Base-by-base conservation (phyloP, 2,888 invertebrate genomes). In the Prosapia bicincta region DNA sequence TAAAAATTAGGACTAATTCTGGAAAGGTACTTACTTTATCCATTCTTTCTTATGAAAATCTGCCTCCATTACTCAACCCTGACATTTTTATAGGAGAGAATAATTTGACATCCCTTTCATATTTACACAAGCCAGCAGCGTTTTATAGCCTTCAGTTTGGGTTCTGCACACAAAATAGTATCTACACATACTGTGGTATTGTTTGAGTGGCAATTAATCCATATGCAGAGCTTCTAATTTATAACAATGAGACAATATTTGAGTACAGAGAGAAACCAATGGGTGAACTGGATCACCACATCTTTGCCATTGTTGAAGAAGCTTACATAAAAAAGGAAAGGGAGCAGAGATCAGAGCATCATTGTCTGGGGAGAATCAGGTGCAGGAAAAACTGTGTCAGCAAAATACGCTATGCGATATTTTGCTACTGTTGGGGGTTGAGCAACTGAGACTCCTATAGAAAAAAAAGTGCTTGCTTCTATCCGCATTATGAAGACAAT, bases 151-250 rank as follows among this genome's bases (percentile, higher is more conserved):
- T 99, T 26, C 93, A 93, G 86, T 94, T 97, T 80, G 91, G 98
- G 79, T 99, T 99, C 85, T 92, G 93, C 83, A 94, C 97, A 82
- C 91, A 96, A 77, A 95, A 93, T 85, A 92, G 93, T 81, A 99
- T 99, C 83, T 99, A 99, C 85, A 99, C 99, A 0, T 99, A 99
- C 84, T 99, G 99, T 85, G 99, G 98, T 88, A 99, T 99, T 83
- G 98, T 99, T 0, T 88, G 99, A 78, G 99, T 99, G 65, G 99
- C 99, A 65, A 97, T 99, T 83, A 99, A 99, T 86, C 99, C 99
- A 0, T 99, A 99, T 86, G 92, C 94, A 83, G 96, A 96, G 81
- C 87, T 98, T 81, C 95, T 94, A 26, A 96, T 99, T 77, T 99
- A 99, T 85, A 96, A 96, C 86, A 85, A 88, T 83, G 98, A 98